Conservation (phyloP, 2,797 vertebrate species). For the Microctenopoma lineatum region DNA sequence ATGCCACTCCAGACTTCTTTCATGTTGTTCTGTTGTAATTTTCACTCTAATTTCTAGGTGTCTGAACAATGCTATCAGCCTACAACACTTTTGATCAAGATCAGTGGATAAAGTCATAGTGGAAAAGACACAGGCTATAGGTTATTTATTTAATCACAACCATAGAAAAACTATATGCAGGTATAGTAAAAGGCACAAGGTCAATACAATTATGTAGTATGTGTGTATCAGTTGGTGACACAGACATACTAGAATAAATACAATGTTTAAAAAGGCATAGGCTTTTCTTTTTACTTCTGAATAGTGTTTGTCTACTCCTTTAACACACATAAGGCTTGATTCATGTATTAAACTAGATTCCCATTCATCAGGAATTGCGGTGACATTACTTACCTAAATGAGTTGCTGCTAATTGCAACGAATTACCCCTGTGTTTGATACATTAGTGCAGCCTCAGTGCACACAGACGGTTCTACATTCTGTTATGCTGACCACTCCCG, state of each 20-base stretch:
- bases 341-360: conserved; percentile 71
- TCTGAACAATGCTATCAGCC: no score
- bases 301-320: conserved; percentile 29
- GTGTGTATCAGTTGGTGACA: no score
- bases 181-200: neutral
- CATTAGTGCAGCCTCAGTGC: conserved; percentile 79
- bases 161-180: neutral
- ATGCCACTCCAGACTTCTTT: no score
- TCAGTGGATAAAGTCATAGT: neutral
- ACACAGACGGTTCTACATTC: conserved; percentile 66
- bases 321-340: conserved; percentile 44
- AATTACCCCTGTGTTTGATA: conserved; percentile 81
- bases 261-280: conserved; percentile 20
- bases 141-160: neutral
- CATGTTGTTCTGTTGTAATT: no score
- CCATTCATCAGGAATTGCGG: conserved; percentile 73
- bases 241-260: no score
- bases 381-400: conserved; percentile 82
- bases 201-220: neutral
- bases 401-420: conserved; percentile 81
- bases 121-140: neutral
- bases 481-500: conserved; percentile 60
- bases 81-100: neutral
- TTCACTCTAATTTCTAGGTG: no score
- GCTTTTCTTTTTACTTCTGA: conserved; percentile 19